Evolutionary conservation across 2,888 invertebrate genomes (phyloP), one percentile per base, ranked within the genome.

Genomic region (Drosophila paramelanica): DNA sequence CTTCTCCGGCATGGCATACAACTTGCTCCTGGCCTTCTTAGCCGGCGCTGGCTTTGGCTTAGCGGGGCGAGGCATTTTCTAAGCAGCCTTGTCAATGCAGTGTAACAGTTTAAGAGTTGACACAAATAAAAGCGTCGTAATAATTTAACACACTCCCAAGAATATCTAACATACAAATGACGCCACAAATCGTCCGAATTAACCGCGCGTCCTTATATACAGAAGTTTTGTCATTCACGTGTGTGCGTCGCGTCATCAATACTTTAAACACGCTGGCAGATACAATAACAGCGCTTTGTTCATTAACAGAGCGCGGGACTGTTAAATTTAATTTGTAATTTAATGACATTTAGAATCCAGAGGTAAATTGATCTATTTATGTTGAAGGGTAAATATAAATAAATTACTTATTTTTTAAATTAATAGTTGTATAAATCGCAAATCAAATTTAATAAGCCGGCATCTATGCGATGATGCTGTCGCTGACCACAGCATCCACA

Each of bases 1-100:
- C 36, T 90, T 89, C 47, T 92, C 92, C 4, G 93, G 92, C 87
- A 89, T 90, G 14, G 76, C 81, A 70, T 93, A 92, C 8, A 91
- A 42, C 36, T 91, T 91, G 14, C 88, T 87, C 67, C 91, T 92
- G 14, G 70, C 56, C 50, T 84, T 91, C 25, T 84, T 89, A 14
- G 73, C 78, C 11, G 79, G 68, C 13, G 60, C 60, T n/a, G 64
- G 55, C 58, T 82, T 91, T 33, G 79, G 67, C 46, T 85, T 88
- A 1, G 57, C 75, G n/a, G 59, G 78, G 14, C 89, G 88, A n/a
- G 90, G 90, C 90, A 90, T 90, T 47, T 56, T 77, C 1, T 10
- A 2, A 6, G 2, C 5, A 10, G 8, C 11, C 36, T 33, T 36
- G 0, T 10, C 13, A 20, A 4, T n/a, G 7, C 8, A 5, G 17